phyloP scores from a whole-genome alignment of 2,888 invertebrate species.

The Seira ritae region DNA sequence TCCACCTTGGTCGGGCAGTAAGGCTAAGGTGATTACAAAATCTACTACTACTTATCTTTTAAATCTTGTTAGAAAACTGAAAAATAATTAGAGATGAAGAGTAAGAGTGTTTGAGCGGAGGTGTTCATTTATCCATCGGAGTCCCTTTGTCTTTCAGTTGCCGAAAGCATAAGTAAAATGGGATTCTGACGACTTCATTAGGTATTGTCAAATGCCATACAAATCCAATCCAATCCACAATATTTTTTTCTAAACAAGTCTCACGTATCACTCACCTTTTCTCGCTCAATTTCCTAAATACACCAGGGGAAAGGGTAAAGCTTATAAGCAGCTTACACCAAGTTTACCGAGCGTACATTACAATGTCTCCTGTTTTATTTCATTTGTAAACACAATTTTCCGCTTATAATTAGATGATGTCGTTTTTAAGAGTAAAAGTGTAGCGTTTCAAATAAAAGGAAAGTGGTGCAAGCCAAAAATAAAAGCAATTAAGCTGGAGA shows the following conservation, averaged over 20 bases:
- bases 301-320: neutral
- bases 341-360: neutral
- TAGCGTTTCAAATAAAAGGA: neutral
- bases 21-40: neutral
- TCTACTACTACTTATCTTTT: neutral
- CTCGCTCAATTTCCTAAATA: neutral
- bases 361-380: conserved; percentile 5
- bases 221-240: no score
- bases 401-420: conserved; percentile 6
- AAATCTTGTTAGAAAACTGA: conserved; percentile 20
- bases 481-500: conserved; percentile 8
- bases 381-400: conserved; percentile 9
- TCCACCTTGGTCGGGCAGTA: no score
- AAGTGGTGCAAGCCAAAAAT: neutral
- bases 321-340: conserved; percentile 17
- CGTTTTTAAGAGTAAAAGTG: conserved; percentile 13
- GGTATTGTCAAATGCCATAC: neutral
- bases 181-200: conserved; percentile 12
- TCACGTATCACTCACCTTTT: neutral
- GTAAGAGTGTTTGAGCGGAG: conserved; percentile 22
- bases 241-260: no score
- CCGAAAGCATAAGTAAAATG: conserved; percentile 12
- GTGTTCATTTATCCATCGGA: conserved; percentile 13
- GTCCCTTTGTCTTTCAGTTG: neutral
- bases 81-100: conserved; percentile 56